These are phyloP conservation scores for Oscheius myriophilus DNA, from an alignment of 2,888 invertebrate species.

Conservation along the genomic window DNA sequence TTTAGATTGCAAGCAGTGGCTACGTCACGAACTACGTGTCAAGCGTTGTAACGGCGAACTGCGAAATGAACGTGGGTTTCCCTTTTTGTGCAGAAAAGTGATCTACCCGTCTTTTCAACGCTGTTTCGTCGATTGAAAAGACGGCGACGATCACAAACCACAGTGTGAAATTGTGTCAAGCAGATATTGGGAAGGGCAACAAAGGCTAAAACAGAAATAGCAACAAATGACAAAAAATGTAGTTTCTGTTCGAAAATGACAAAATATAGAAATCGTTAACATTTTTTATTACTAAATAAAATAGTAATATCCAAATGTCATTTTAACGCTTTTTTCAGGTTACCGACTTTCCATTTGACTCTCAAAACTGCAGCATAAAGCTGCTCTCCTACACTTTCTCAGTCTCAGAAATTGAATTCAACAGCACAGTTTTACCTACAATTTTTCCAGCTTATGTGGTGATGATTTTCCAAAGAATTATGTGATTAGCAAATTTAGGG, in stretches of 20 bases:
- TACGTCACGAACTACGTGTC: slow-evolving; percentile 8
- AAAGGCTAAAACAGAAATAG: too few relatives aligned
- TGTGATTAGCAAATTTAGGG: too few relatives aligned
- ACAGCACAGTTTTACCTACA: slow-evolving; percentile 2
- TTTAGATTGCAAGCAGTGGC: slow-evolving; percentile 5
- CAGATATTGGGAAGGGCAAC: too few relatives aligned
- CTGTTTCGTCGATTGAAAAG: too few relatives aligned
- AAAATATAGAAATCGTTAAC: too few relatives aligned
- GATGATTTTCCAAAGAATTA: too few relatives aligned
- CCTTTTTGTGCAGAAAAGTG: too few relatives aligned
- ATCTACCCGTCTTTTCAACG: too few relatives aligned
- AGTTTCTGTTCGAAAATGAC: too few relatives aligned
- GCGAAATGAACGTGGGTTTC: slow-evolving; percentile 22
- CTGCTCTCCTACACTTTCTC: slow-evolving; percentile 15
- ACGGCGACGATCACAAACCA: not conserved
- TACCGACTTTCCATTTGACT: slow-evolving; percentile 22
- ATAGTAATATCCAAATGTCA: too few relatives aligned
- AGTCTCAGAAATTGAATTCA: slow-evolving; percentile 10
- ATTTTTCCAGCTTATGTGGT: not conserved
- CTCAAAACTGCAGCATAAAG: slow-evolving; percentile 17
- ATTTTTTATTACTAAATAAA: too few relatives aligned
- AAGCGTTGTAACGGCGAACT: slow-evolving; percentile 14
- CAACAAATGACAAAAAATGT: too few relatives aligned
- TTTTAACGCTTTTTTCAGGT: slow-evolving; percentile 9
- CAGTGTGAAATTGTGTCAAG: not conserved